These are phyloP conservation scores for Pogonophryne albipinna DNA, from an alignment of 2,797 vertebrate species.

Conservation along the genomic window DNA sequence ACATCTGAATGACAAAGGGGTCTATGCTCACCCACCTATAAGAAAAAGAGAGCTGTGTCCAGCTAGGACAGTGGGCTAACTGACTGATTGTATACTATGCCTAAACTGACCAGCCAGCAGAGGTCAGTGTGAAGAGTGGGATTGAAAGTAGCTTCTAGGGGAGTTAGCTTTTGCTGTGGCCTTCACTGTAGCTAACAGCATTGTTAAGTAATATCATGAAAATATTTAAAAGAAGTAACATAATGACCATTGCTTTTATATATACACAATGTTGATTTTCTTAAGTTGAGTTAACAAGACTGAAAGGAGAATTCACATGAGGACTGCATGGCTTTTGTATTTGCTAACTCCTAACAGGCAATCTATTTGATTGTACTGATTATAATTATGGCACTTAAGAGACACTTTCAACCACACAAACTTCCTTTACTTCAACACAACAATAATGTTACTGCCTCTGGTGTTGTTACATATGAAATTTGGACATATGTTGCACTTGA, in stretches of 20 bases:
- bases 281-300: neutral
- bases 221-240: too few species aligned
- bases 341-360: too few species aligned
- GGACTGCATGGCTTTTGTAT: too few species aligned
- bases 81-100: slow-evolving; percentile 16
- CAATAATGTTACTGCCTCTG: neutral
- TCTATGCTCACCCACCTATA: slow-evolving; percentile 11
- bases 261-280: neutral
- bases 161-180: neutral
- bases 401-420: neutral
- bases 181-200: neutral
- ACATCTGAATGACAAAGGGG: slow-evolving; percentile 21
- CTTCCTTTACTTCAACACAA: neutral
- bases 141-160: slow-evolving; percentile 2
- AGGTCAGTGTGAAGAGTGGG: slow-evolving; percentile 7
- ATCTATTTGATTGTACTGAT: too few species aligned
- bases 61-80: neutral
- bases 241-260: too few species aligned
- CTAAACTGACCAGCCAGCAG: slow-evolving; percentile 39
- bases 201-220: too few species aligned
- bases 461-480: neutral
- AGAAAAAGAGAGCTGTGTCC: neutral
- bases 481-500: neutral
- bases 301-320: too few species aligned
- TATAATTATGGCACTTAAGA: neutral